These are phyloP conservation scores for Solea solea DNA, from an alignment of 2,113 vertebrate species.

Conservation along the genomic window DNA sequence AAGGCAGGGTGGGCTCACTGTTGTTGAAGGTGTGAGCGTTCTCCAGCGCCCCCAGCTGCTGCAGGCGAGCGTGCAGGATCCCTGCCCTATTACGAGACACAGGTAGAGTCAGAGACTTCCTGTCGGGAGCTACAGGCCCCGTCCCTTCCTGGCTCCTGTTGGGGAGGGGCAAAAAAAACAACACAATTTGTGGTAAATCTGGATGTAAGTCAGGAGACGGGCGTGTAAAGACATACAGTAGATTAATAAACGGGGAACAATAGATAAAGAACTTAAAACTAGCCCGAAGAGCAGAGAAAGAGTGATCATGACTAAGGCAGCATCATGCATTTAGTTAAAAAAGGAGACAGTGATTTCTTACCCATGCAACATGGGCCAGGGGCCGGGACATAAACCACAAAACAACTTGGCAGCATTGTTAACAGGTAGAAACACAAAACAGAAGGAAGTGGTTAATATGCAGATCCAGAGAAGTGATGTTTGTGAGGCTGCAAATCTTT, in stretches of 20 bases:
- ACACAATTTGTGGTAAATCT: background rate
- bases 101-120: constrained; percentile 98
- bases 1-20: constrained; percentile 75
- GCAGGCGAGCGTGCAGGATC: constrained; percentile 94
- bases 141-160: constrained; percentile 94
- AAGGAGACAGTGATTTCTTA: constrained; percentile 77
- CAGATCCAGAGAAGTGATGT: constrained; percentile 64
- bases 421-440: constrained; percentile 87
- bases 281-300: background rate
- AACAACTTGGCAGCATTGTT: constrained; percentile 91
- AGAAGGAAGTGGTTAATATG: constrained; percentile 78
- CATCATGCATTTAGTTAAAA: constrained; percentile 52
- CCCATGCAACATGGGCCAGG: constrained; percentile 86
- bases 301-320: background rate
- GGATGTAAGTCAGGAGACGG: no score
- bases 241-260: background rate
- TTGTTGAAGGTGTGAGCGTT: constrained; percentile 96
- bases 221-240: background rate
- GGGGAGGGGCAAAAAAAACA: constrained; percentile 75
- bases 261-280: background rate
- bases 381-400: constrained; percentile 76
- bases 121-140: constrained; percentile 90
- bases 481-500: background rate
- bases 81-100: constrained; percentile 98
- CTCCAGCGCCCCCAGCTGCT: constrained; percentile 95